Base-by-base conservation (phyloP, 1,140 invertebrate genomes). In the Aphidius ervi region DNA sequence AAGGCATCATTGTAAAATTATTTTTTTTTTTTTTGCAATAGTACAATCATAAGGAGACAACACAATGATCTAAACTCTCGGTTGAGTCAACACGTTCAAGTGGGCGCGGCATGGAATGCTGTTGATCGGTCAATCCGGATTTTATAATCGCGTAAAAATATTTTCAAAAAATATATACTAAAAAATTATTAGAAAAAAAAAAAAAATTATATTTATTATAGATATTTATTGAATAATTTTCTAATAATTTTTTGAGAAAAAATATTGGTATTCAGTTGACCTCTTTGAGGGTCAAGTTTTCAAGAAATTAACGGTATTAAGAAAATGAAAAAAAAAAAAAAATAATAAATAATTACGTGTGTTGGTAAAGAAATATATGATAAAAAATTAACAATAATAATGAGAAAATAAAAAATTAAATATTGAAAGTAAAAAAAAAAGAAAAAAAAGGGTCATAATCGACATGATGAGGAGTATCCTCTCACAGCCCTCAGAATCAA, bases 81-180 rank as follows among this genome's bases (percentile, higher is more conserved):
- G 68, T 70, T 65, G 68, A 73, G 68, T 70, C 68, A 72, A 74
- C 68, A 72, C 66, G 71, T 68, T 72, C 68, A 68, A 76, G 72
- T 76, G 73, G 74, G 75, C 69, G 75, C 75, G 74, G 73, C 72
- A 63, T 58, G 73, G 75, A 77, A 77, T 77, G 75, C 71, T 72
- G 74, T 74, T 75, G 70, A 69, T 31, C 23, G 23, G 23, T 31
- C 23, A 31, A 31, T 31, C 23, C 23, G 23, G 23, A 31, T 31
- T 31, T 31, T 31, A 31, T 31, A 31, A 31, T 31, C 23, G 4
- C 23, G 23, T 31, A 31, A 31, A 16, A 16, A 16, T 16, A 16
- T 16, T 16, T 16, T n/a, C n/a, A n/a, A n/a, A n/a, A n/a, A n/a
- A n/a, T n/a, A n/a, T n/a, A n/a, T n/a, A n/a, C 16, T 16, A 16